Evolutionary conservation across 2,113 vertebrate species (phyloP).

Genomic region (Myodes glareolus): DNA sequence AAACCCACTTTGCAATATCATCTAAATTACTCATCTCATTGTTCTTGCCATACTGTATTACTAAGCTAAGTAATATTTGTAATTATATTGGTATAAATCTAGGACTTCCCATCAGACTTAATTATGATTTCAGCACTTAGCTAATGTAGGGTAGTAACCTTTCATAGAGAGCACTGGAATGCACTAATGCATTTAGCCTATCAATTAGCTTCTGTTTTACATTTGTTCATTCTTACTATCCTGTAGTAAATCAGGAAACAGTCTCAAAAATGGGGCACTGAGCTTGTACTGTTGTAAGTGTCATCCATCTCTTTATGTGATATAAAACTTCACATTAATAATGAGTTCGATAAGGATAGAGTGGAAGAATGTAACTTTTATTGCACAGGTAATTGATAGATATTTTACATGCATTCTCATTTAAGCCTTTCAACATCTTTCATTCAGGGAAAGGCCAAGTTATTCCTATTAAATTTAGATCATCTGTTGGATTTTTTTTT

Average conservation of each 20-base stretch:
- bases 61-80: slow-evolving; percentile 67
- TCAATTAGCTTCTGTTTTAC: slow-evolving; percentile 66
- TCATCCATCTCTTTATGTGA: slow-evolving; percentile 13
- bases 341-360: slow-evolving; percentile 6
- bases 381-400: slow-evolving; percentile 57
- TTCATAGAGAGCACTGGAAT: slow-evolving; percentile 32
- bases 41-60: slow-evolving; percentile 72
- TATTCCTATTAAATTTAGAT: slow-evolving; percentile 19
- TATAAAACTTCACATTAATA: slow-evolving; percentile 31
- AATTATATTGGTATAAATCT: slow-evolving; percentile 73
- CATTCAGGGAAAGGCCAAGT: slow-evolving; percentile 51
- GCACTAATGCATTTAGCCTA: slow-evolving; percentile 66
- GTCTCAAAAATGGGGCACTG: neutral
- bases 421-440: slow-evolving; percentile 40
- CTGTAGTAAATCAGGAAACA: slow-evolving; percentile 58
- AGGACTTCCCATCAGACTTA: slow-evolving; percentile 68
- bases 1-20: slow-evolving; percentile 65
- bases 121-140: slow-evolving; percentile 73
- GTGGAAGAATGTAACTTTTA: slow-evolving; percentile 7
- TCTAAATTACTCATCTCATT: slow-evolving; percentile 75
- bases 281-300: slow-evolving; percentile 3
- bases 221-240: slow-evolving; percentile 63
- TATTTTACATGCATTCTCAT: neutral
- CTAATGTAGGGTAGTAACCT: slow-evolving; percentile 68
- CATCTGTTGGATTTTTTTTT: slow-evolving; percentile 36